Evolutionary conservation across 1,140 invertebrate genomes (phyloP).

Genomic region (Drosophila busckii): DNA sequence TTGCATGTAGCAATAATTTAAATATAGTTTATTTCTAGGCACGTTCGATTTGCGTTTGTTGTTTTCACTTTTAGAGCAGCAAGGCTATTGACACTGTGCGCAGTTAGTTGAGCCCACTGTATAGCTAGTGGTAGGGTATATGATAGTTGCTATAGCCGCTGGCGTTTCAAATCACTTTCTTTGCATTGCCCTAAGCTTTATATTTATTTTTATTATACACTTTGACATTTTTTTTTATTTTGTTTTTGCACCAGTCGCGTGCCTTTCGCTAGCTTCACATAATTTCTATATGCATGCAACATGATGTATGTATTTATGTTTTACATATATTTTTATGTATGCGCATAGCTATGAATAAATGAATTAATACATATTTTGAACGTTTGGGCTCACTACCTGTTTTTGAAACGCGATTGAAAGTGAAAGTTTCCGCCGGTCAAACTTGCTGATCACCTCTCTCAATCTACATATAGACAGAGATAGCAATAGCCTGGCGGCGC

Average conservation of each 20-base stretch:
- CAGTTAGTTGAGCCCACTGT: no score
- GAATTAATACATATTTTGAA: slow-evolving; percentile 9
- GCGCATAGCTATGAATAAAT: background rate
- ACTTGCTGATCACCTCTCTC: slow-evolving; percentile 5
- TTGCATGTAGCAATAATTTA: no score
- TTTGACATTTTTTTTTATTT: slow-evolving; percentile 7
- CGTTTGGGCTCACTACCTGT: slow-evolving; percentile 47
- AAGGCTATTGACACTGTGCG: no score
- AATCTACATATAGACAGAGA: no score
- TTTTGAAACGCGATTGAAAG: slow-evolving; percentile 71
- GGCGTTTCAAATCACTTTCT: slow-evolving; percentile 70
- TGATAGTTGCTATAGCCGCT: no score
- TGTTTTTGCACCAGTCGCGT: slow-evolving; percentile 29
- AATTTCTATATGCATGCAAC: slow-evolving; percentile 61
- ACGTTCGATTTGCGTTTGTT: no score
- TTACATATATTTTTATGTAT: background rate
- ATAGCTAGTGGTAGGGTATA: no score
- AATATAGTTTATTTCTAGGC: no score
- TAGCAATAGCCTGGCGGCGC: no score
- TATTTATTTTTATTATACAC: background rate
- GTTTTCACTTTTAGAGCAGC: no score
- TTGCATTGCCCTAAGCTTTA: slow-evolving; percentile 31
- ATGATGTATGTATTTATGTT: slow-evolving; percentile 48
- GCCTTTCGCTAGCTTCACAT: slow-evolving; percentile 59
- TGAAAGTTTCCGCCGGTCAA: slow-evolving; percentile 48